Conservation (phyloP, 1,140 invertebrate species). For the Pristionchus pacificus region DNA sequence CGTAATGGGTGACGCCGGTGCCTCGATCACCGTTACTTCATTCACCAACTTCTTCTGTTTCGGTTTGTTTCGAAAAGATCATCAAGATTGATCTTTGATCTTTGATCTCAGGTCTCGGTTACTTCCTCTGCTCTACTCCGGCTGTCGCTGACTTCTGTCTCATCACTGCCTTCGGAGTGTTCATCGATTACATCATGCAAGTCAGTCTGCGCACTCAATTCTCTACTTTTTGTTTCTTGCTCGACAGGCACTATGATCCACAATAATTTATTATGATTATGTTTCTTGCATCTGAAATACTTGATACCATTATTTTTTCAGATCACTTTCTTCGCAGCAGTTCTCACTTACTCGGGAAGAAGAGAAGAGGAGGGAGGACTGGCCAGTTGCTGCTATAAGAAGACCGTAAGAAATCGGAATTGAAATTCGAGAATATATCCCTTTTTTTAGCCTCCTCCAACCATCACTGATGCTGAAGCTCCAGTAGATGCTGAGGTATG, state of each 20-base stretch:
- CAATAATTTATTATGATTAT: too few relatives aligned
- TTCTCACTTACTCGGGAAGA: constrained; percentile 54
- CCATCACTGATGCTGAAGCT: too few relatives aligned
- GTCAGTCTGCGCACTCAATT: constrained; percentile 2
- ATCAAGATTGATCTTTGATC: neutral
- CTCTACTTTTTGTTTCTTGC: too few relatives aligned
- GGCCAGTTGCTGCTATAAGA: constrained; percentile 40
- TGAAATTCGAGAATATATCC: constrained; percentile 1
- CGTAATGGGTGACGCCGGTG: constrained; percentile 61
- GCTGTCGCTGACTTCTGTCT: constrained; percentile 56
- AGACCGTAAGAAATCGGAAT: constrained; percentile 9
- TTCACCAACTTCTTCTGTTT: constrained; percentile 62
- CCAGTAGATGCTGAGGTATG: too few relatives aligned
- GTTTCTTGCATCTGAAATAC: too few relatives aligned
- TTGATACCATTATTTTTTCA: constrained; percentile 12
- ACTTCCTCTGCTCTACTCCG: constrained; percentile 54
- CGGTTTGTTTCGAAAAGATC: constrained; percentile 35
- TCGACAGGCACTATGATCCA: too few relatives aligned
- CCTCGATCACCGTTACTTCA: constrained; percentile 61
- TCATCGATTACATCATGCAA: constrained; percentile 55
- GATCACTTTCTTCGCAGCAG: constrained; percentile 55
- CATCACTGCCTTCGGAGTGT: constrained; percentile 49
- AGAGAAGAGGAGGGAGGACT: constrained; percentile 48
- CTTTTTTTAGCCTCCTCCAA: too few relatives aligned
- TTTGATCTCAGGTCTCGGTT: constrained; percentile 48